Conservation (phyloP, 2,888 invertebrate species). For the Malacosoma neustria region DNA sequence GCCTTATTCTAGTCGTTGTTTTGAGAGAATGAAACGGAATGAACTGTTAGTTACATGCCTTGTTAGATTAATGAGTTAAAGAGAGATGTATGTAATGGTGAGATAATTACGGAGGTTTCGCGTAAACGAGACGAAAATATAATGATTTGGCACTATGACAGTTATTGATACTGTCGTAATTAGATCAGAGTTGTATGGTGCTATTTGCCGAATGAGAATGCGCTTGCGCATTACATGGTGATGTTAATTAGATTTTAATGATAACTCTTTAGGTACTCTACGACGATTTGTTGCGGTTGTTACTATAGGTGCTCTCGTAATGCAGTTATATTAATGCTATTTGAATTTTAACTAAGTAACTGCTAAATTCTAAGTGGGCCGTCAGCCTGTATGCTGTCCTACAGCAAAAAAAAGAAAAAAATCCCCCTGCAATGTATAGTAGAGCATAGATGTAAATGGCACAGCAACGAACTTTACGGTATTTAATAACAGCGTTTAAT, state of each 20-base stretch:
- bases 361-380: no score
- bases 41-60: conserved; percentile 39
- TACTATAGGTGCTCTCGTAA: no score
- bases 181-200: conserved; percentile 43
- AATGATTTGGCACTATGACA: conserved; percentile 65
- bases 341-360: no score
- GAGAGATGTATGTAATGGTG: conserved; percentile 58
- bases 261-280: conserved; percentile 24
- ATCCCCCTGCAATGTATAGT: no score
- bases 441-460: no score
- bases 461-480: no score
- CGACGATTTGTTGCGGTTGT: not conserved
- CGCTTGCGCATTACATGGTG: conserved; percentile 38
- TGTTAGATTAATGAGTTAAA: conserved; percentile 62
- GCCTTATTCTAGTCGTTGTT: conserved; percentile 33
- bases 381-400: no score
- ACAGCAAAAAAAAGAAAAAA: no score
- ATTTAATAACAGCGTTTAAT: no score
- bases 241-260: conserved; percentile 65
- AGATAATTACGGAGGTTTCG: conserved; percentile 58
- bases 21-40: conserved; percentile 59
- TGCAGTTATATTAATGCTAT: no score
- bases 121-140: conserved; percentile 67
- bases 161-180: conserved; percentile 66
- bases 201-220: conserved; percentile 37